Evolutionary conservation across 2,797 vertebrate species (phyloP).

Genomic region (Acrossocheilus wenchowensis): DNA sequence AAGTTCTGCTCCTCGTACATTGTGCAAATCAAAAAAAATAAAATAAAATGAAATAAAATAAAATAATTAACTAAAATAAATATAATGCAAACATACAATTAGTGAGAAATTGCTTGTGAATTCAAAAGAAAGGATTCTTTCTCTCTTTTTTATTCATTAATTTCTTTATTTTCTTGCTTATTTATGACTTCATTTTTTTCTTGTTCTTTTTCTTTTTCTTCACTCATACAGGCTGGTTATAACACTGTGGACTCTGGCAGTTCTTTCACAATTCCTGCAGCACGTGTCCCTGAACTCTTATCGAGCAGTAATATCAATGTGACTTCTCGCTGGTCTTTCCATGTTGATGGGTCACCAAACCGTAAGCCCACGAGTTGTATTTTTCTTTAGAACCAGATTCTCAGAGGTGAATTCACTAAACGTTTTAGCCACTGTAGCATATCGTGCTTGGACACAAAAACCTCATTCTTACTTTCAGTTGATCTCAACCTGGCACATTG

Average conservation of each 20-base stretch:
- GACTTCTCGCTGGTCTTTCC: neutral
- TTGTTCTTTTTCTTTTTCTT: too few species aligned
- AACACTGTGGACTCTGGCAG: neutral
- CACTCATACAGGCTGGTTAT: neutral
- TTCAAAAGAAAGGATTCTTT: neutral
- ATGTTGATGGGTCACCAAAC: neutral
- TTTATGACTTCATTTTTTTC: too few species aligned
- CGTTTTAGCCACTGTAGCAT: neutral
- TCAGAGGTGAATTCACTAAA: neutral
- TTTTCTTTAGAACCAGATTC: neutral
- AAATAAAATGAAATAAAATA: too few species aligned
- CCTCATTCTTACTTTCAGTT: neutral
- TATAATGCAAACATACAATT: neutral
- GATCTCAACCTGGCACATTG: accelerated
- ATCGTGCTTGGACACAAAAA: neutral
- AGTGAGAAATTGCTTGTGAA: neutral
- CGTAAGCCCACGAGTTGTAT: neutral
- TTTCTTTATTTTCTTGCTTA: too few species aligned
- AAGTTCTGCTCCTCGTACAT: neutral
- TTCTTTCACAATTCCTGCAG: neutral
- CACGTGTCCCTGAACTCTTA: neutral
- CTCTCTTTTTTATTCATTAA: neutral
- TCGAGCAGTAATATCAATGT: neutral
- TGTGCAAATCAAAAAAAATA: neutral
- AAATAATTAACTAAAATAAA: too few species aligned